Base-by-base conservation (phyloP, 1,140 invertebrate genomes). In the Coelopa frigida region DNA sequence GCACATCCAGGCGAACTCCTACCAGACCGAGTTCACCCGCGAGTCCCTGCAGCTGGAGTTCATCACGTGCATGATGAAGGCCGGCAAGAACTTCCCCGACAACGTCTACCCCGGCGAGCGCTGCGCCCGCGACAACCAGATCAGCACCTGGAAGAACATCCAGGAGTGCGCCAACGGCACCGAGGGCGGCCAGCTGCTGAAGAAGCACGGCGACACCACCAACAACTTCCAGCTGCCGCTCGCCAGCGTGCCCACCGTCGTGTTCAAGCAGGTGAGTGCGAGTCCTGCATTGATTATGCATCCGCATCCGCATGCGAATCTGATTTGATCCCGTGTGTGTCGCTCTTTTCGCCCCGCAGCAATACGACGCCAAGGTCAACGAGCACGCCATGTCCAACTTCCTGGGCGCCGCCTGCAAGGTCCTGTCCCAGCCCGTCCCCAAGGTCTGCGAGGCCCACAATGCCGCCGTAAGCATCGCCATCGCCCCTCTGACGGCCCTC, bases 31-130 rank as follows among this genome's bases (percentile, higher is more conserved):
- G 32, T 55, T 42, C 17, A 70, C 66, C 0, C 54, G 61, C 21
- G 66, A 69, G 47, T 59, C 63, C 5, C 49, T 69, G 0, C 61
- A 66, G 1, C 51, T 72, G 17, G 70, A 66, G 44, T 76, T 73
- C 39, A 70, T 75, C 52, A 74, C 73, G 51, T 76, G 74, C 49
- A 57, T 76, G 41, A 76, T 76, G 74, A 67, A 61, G 48, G 64
- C 62, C 4, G 65, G 69, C 41, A 68, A 67, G 42, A 67, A 65
- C 21, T 69, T 68, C 59, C 55, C 56, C 17, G 66, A 68, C 24
- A 59, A 63, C 27, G 57, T 69, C 2, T 70, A 69, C 50, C 68
- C 68, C 2, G 68, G 65, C 14, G 55, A 55, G 41, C 54, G 55
- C 14, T 76, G 75, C 24, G 74, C 73, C 4, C 44, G 53, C 15